Conservation (phyloP, 2,888 invertebrate genomes). For the Abrostola tripartita region DNA sequence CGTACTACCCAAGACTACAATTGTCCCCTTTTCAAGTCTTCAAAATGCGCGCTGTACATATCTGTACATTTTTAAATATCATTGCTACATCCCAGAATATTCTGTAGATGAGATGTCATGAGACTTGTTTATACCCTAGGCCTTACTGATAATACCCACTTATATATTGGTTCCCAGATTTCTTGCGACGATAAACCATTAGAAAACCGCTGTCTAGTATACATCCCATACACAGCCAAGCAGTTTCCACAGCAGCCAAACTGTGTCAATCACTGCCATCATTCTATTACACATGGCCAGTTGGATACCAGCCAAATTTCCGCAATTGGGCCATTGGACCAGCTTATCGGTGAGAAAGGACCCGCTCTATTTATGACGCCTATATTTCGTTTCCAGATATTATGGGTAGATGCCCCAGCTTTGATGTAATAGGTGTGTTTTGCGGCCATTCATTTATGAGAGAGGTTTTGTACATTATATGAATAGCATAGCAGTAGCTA, state of each 20-base stretch:
- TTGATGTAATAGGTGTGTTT: conserved; percentile 4
- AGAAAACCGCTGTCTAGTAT: conserved; percentile 11
- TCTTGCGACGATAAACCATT: conserved; percentile 7
- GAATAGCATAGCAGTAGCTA: too few species aligned
- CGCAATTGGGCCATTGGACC: conserved; percentile 31
- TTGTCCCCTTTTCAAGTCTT: too few species aligned
- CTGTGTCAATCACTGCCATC: conserved; percentile 56
- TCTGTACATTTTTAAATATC: too few species aligned
- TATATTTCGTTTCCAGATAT: conserved; percentile 31
- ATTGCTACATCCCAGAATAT: too few species aligned
- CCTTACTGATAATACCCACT: background rate
- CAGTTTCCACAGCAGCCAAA: conserved; percentile 30
- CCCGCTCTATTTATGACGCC: conserved; percentile 38
- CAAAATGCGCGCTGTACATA: too few species aligned
- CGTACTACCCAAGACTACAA: too few species aligned
- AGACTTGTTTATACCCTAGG: too few species aligned
- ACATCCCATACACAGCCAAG: conserved; percentile 6
- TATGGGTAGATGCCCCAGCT: conserved; percentile 24
- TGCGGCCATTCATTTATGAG: background rate
- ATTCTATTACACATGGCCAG: conserved; percentile 47
- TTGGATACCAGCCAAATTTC: conserved; percentile 47
- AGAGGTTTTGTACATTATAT: too few species aligned
- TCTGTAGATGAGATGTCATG: too few species aligned
- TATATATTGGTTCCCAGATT: background rate
- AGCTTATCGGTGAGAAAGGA: conserved; percentile 31